Conservation (phyloP, 2,797 vertebrate species). For the Fundulus diaphanus region DNA sequence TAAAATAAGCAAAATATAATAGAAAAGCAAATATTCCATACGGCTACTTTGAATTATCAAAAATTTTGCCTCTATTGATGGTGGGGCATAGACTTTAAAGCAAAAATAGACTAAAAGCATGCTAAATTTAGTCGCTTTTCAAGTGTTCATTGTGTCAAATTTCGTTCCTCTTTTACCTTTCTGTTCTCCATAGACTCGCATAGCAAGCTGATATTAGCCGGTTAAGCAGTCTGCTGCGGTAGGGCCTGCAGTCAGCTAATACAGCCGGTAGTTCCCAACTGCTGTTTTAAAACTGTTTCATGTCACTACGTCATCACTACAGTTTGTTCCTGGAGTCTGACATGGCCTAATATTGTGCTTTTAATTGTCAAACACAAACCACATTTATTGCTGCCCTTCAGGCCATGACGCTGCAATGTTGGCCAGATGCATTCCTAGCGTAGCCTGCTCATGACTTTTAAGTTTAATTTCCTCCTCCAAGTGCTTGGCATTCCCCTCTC, state of each 20-base stretch:
- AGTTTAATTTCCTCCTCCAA: constrained; percentile 56
- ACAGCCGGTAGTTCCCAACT: background rate
- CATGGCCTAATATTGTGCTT: background rate
- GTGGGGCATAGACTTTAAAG: background rate
- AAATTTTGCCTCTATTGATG: background rate
- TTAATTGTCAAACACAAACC: background rate
- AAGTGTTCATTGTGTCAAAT: background rate
- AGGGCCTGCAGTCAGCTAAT: background rate
- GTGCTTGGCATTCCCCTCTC: constrained; percentile 44
- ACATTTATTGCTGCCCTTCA: background rate
- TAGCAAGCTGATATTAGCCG: background rate
- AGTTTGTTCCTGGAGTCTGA: background rate
- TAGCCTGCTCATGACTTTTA: constrained; percentile 20
- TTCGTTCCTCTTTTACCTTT: background rate
- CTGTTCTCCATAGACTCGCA: background rate
- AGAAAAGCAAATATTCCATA: background rate
- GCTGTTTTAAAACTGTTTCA: background rate
- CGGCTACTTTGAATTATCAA: background rate
- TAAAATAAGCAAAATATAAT: background rate
- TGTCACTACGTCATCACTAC: too few species aligned
- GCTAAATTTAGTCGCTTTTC: too few species aligned
- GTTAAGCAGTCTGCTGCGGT: background rate
- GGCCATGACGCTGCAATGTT: background rate
- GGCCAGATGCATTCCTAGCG: constrained; percentile 11
- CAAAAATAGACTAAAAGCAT: too few species aligned